Percentiles rank a stretch among this genome's conserved stretches.
Conservation (phyloP, 2,797 vertebrate genomes). For the Cossypha polioptera region DNA sequence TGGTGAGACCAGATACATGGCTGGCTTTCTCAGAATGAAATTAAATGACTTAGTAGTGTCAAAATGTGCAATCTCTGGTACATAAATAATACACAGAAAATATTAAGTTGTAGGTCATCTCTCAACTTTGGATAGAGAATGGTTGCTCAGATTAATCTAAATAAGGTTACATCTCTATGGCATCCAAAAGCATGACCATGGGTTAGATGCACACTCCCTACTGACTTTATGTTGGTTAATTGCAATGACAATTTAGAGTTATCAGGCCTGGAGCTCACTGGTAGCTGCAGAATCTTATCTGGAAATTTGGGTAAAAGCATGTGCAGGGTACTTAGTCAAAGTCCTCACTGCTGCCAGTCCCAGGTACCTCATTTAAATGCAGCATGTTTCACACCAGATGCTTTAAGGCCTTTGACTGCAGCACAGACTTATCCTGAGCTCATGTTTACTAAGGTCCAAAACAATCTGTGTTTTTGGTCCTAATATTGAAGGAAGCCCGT, state of each 20-base stretch:
- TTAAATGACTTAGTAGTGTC: not conserved
- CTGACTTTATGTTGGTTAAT: not conserved
- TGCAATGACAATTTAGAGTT: not conserved
- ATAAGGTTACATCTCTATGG: not conserved
- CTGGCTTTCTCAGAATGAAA: not conserved
- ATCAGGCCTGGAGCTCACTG: not conserved
- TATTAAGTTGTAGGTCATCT: not conserved
- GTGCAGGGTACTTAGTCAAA: not conserved
- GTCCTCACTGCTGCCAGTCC: not conserved
- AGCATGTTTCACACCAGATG: accelerated
- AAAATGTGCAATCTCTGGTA: not conserved
- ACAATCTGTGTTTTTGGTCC: not conserved
- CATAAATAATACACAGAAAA: not conserved
- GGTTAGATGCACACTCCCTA: not conserved
- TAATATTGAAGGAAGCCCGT: not conserved
- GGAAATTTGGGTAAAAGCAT: not conserved
- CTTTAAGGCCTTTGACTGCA: not conserved
- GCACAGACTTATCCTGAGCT: not conserved
- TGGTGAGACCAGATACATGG: not conserved
- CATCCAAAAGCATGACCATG: accelerated
- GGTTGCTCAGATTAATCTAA: accelerated
- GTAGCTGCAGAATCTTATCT: not conserved
- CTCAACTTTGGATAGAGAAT: not conserved
- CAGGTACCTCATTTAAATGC: not conserved
- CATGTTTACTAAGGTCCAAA: not conserved